Conservation (phyloP, 2,113 vertebrate species). For the Dolichotis patagonum region DNA sequence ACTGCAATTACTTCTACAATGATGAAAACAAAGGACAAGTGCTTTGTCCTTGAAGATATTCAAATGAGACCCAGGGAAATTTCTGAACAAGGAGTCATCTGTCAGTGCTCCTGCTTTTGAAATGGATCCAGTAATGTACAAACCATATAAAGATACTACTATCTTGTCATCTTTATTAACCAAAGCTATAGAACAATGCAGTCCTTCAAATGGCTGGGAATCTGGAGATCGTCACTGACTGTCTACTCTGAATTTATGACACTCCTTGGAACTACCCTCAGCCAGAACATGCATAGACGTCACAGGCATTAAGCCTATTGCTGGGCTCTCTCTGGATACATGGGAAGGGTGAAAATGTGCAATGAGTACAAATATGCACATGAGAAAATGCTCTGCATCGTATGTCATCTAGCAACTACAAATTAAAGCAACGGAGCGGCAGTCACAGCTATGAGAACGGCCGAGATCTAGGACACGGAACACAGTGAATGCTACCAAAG, state of each 20-base stretch:
- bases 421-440: neutral
- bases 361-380: neutral
- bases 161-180: neutral
- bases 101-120: neutral
- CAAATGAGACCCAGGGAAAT: neutral
- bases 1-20: constrained; percentile 7
- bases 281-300: neutral
- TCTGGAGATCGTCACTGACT: neutral
- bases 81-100: neutral
- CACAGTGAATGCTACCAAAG: neutral
- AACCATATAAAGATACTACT: neutral
- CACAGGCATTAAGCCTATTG: neutral
- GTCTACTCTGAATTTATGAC: neutral
- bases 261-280: neutral
- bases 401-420: neutral
- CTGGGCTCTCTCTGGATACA: neutral
- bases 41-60: constrained; percentile 32
- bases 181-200: neutral
- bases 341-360: neutral
- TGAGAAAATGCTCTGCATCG: neutral
- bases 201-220: neutral
- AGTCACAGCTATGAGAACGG: neutral
- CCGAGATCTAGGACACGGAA: neutral
- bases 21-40: neutral
- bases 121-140: neutral